A percentile compares a stretch with the other conserved stretches of the same genome.
Evolutionary conservation across 2,113 vertebrate species (phyloP).

Genomic region (Pristiophorus japonicus): DNA sequence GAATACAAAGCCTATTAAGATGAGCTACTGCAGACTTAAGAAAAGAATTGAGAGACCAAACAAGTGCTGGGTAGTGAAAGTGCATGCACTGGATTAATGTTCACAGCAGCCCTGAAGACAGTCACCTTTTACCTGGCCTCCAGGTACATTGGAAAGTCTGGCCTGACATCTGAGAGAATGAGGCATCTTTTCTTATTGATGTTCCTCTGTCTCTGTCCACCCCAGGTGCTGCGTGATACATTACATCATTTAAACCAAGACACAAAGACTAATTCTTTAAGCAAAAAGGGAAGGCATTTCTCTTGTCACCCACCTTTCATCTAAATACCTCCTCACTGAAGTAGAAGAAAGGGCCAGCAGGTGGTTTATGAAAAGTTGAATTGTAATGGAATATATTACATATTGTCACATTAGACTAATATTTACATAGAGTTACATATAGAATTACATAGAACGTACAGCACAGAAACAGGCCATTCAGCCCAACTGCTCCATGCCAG

Average conservation of each 20-base stretch:
- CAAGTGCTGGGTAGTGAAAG: not conserved
- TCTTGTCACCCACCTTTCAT: conserved; percentile 30
- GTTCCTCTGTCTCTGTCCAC: conserved; percentile 7
- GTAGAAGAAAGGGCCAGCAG: not conserved
- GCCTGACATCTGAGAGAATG: conserved; percentile 32
- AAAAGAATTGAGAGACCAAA: not conserved
- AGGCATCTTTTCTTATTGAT: conserved; percentile 10
- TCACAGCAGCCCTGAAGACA: not conserved
- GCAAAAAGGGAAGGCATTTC: conserved; percentile 7
- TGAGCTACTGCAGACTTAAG: not conserved
- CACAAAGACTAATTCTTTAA: conserved; percentile 32
- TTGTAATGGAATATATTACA: not conserved
- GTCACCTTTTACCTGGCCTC: conserved; percentile 20
- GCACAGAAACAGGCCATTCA: not conserved
- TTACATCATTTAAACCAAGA: conserved; percentile 33
- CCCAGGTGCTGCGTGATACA: conserved; percentile 26
- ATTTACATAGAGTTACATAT: not conserved
- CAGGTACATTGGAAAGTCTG: conserved; percentile 8
- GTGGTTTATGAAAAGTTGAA: conserved; percentile 28
- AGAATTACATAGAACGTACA: not conserved
- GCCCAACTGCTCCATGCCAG: not conserved
- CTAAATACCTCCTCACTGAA: conserved; percentile 27
- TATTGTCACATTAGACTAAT: not conserved
- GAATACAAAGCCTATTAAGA: not conserved
- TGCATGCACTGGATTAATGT: not conserved